Conservation (phyloP, 2,797 vertebrate genomes). For the Eupleurogrammus muticus region DNA sequence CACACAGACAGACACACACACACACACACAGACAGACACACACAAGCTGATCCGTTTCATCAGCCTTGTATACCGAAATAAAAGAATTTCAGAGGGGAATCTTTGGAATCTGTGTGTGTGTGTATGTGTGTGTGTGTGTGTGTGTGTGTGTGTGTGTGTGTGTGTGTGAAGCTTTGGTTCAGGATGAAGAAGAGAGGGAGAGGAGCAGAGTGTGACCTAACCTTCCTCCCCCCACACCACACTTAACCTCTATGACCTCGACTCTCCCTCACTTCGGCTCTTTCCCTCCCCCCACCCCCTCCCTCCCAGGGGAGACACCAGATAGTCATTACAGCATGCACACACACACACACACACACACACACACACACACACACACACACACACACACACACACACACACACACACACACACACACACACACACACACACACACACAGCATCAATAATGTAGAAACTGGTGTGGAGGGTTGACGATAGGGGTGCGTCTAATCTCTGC, state of each 20-base stretch:
- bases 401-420: conserved; percentile 45
- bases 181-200: conserved; percentile 32
- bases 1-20: conserved; percentile 28
- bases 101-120: conserved; percentile 47
- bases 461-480: conserved; percentile 72
- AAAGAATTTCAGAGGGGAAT: conserved; percentile 47
- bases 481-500: conserved; percentile 82
- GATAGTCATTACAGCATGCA: conserved; percentile 84
- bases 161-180: conserved; percentile 37
- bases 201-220: conserved; percentile 70
- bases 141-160: background rate
- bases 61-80: conserved; percentile 34
- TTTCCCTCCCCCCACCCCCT: conserved; percentile 51
- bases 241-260: conserved; percentile 86
- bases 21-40: conserved; percentile 32
- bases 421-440: conserved; percentile 36
- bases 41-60: conserved; percentile 41
- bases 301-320: conserved; percentile 80
- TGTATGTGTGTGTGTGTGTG: no score
- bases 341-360: conserved; percentile 48
- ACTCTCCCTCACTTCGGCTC: conserved; percentile 71
- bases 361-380: conserved; percentile 45
- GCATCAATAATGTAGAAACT: conserved; percentile 85
- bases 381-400: conserved; percentile 43
- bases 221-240: conserved; percentile 70